Evolutionary conservation across 2,888 invertebrate species (phyloP).

Genomic region (Oligia fasciuncula): DNA sequence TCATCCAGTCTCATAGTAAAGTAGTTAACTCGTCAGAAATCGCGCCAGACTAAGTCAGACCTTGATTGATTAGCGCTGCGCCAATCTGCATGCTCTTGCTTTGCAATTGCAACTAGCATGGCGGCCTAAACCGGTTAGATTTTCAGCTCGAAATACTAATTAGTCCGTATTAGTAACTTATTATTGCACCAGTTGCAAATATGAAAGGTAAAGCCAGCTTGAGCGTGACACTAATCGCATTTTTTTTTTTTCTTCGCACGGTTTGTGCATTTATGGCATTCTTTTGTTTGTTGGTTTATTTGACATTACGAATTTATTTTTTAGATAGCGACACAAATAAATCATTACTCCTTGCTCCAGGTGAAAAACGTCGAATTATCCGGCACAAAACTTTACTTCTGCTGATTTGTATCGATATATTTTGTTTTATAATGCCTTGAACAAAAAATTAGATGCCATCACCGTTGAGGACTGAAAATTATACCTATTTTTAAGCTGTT

Average conservation of each 20-base stretch:
- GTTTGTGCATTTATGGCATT: too few species aligned
- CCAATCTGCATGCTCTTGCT: conserved; percentile 13
- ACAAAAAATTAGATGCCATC: too few species aligned
- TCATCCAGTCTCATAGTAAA: conserved; percentile 1
- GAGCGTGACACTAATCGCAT: not conserved
- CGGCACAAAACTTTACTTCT: not conserved
- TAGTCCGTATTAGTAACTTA: not conserved
- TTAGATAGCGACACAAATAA: not conserved
- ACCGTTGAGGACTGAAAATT: not conserved
- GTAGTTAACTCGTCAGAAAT: conserved; percentile 4
- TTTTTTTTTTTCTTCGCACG: not conserved
- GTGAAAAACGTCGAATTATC: not conserved
- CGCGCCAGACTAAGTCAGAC: not conserved
- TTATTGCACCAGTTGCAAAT: conserved; percentile 8
- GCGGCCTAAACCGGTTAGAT: not conserved
- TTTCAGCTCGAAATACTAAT: conserved; percentile 25
- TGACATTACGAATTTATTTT: not conserved
- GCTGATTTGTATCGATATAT: too few species aligned
- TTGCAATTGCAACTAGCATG: not conserved
- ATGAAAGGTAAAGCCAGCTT: not conserved
- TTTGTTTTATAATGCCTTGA: too few species aligned
- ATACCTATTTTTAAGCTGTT: not conserved
- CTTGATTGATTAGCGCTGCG: conserved; percentile 33
- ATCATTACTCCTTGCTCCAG: not conserved
- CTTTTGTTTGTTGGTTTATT: not conserved